Conservation (phyloP, 2,797 vertebrate species). For the Eospalax fontanierii region DNA sequence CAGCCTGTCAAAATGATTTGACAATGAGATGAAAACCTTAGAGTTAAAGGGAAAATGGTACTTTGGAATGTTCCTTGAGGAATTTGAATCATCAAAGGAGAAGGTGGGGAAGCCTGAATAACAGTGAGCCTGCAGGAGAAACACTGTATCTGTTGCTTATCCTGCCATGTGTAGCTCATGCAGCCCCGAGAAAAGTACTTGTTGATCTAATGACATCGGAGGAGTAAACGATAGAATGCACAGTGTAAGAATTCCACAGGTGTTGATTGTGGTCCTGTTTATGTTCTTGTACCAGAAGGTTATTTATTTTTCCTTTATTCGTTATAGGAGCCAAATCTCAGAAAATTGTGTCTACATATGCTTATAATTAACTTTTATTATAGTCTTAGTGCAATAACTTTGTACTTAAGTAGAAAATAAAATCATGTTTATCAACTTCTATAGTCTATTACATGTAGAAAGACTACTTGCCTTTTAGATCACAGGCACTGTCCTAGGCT, state of each 20-base stretch:
- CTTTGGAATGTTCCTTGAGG: neutral
- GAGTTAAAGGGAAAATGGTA: neutral
- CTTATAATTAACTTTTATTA: conserved; percentile 46
- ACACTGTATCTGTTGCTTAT: neutral
- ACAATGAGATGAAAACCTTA: neutral
- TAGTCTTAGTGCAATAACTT: neutral
- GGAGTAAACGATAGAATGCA: neutral
- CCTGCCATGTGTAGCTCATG: neutral
- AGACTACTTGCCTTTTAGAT: neutral
- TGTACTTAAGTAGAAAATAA: conserved; percentile 47
- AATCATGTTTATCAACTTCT: neutral
- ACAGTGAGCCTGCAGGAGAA: neutral
- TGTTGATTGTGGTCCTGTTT: neutral
- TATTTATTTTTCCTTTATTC: neutral
- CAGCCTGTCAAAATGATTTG: neutral
- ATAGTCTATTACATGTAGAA: neutral
- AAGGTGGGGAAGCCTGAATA: neutral
- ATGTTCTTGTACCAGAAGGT: neutral
- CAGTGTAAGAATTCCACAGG: neutral
- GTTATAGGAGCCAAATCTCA: neutral
- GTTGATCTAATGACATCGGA: neutral
- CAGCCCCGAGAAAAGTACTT: neutral
- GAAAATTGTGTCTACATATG: neutral
- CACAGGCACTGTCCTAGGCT: neutral
- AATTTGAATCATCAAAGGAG: neutral